These are phyloP conservation scores for Chironomus striatipennis DNA, from an alignment of 1,140 invertebrate genomes.

Conservation along the genomic window DNA sequence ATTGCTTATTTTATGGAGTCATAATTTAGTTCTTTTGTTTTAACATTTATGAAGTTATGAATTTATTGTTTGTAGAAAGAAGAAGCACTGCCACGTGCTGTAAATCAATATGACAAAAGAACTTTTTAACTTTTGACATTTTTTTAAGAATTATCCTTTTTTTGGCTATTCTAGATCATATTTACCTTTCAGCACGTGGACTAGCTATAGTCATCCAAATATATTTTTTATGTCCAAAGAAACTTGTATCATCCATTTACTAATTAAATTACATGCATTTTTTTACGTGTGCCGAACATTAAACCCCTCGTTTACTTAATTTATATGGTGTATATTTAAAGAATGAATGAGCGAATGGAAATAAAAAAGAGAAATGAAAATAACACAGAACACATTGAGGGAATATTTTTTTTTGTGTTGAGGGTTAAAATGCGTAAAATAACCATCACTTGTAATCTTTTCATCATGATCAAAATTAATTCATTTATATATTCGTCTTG, in stretches of 20 bases:
- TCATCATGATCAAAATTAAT: conserved; percentile 9
- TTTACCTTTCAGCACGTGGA: neutral
- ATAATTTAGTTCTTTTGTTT: neutral
- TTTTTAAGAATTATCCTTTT: too few relatives aligned
- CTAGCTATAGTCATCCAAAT: neutral
- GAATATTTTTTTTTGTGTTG: neutral
- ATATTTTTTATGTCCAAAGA: too few relatives aligned
- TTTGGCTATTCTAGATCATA: neutral
- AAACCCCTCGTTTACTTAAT: neutral
- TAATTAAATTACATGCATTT: conserved; percentile 15
- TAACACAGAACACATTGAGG: neutral
- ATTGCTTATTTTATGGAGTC: neutral
- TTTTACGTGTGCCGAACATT: neutral
- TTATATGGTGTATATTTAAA: too few relatives aligned
- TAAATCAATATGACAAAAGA: neutral
- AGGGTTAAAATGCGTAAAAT: conserved; percentile 12
- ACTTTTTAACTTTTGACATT: neutral
- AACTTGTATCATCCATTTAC: neutral
- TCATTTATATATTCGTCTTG: neutral
- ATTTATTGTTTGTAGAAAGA: too few relatives aligned
- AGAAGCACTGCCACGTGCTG: neutral
- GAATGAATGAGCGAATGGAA: too few relatives aligned
- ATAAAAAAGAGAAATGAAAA: neutral
- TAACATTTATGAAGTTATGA: too few relatives aligned
- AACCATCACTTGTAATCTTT: neutral